Evolutionary conservation across 2,113 vertebrate genomes (phyloP).

Genomic region (Patagioenas fasciata): DNA sequence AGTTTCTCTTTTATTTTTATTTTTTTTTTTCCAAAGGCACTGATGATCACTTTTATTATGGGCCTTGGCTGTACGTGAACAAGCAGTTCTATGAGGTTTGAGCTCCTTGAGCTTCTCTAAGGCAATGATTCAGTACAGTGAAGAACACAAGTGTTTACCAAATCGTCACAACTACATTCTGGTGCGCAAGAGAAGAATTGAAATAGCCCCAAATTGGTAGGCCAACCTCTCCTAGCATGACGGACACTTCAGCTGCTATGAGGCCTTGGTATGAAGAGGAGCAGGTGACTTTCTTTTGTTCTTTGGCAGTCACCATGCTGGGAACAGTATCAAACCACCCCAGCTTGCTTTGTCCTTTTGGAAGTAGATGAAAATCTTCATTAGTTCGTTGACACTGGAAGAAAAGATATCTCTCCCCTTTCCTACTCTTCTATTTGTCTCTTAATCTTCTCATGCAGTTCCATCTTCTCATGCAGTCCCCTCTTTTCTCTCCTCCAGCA

Average conservation of each 20-base stretch:
- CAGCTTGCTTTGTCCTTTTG: background rate
- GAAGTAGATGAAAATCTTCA: background rate
- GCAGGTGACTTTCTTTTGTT: background rate
- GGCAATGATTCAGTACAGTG: background rate
- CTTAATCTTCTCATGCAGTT: background rate
- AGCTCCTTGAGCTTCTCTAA: background rate
- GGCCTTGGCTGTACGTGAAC: background rate
- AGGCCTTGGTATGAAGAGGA: background rate
- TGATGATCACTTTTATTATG: background rate
- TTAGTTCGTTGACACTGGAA: background rate
- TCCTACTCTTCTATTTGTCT: background rate
- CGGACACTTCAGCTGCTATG: background rate
- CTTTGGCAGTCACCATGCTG: background rate
- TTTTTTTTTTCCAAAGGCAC: background rate
- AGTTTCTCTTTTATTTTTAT: too few species aligned
- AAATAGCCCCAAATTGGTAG: background rate
- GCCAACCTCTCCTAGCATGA: background rate
- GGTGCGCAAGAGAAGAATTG: background rate
- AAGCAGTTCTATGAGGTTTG: background rate
- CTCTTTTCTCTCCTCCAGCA: background rate
- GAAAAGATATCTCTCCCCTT: background rate
- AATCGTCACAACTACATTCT: background rate
- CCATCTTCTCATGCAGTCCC: background rate
- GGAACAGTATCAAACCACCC: background rate
- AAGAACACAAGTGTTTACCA: background rate